Evolutionary conservation across 37 sponge, comb jelly and placozoan species (phyloP).

Genomic region (Oscarella lobularis): DNA sequence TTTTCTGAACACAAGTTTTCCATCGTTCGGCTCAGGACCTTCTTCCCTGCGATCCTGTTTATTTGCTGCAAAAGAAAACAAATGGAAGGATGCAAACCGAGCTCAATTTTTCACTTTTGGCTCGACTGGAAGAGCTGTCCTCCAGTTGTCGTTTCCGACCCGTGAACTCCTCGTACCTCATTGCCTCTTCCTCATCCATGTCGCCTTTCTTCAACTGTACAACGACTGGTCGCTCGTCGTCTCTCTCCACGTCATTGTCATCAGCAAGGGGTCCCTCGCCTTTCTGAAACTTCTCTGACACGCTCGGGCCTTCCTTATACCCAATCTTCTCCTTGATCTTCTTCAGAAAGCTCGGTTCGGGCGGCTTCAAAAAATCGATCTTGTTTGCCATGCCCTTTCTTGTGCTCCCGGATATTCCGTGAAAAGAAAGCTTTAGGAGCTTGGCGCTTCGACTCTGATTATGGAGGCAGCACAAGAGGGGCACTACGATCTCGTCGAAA

Average conservation of each 20-base stretch:
- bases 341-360: not conserved
- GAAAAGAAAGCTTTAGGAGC: no score
- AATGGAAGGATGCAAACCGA: no score
- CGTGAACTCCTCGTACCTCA: not conserved
- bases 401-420: no score
- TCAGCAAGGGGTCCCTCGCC: not conserved
- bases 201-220: not conserved
- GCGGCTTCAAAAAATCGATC: not conserved
- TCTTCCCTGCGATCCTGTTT: no score
- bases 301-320: not conserved
- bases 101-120: no score
- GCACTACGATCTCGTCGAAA: no score
- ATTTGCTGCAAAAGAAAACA: no score
- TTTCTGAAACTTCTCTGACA: not conserved
- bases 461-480: no score
- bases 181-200: slow-evolving; percentile 2
- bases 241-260: not conserved
- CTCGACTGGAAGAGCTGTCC: no score
- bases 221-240: not conserved
- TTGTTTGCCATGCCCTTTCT: not conserved
- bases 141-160: not conserved
- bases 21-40: no score
- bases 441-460: no score
- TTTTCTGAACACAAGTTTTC: no score
- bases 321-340: not conserved